Percentiles rank a stretch among this genome's conserved stretches.
Evolutionary conservation across 2,113 vertebrate species (phyloP).

Genomic region (Erinaceus europaeus): DNA sequence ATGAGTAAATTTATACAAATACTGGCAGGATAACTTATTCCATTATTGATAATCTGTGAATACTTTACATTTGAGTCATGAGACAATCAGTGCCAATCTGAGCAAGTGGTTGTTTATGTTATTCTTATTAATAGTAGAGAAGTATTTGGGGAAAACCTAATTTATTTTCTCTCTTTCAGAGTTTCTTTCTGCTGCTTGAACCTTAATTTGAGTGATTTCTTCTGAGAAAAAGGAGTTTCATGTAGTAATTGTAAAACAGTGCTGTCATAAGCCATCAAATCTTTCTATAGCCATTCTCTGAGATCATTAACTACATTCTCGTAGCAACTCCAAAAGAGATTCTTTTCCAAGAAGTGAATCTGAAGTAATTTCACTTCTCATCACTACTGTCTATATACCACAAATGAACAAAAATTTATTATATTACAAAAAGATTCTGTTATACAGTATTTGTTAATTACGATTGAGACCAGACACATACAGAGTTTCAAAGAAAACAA

Average conservation of each 20-base stretch:
- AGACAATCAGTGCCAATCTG: not conserved
- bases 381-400: constrained; percentile 15
- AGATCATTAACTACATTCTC: not conserved
- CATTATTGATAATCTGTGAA: not conserved
- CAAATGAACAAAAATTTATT: constrained; percentile 37
- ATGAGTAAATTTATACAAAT: not conserved
- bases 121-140: not conserved
- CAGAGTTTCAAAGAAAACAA: constrained; percentile 60
- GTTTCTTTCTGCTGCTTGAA: not conserved
- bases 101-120: not conserved
- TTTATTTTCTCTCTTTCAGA: constrained; percentile 28
- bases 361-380: constrained; percentile 24
- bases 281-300: not conserved
- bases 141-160: not conserved
- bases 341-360: constrained; percentile 7
- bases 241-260: not conserved
- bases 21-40: not conserved
- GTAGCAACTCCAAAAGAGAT: not conserved
- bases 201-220: constrained; percentile 20
- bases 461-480: constrained; percentile 33
- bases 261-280: not conserved
- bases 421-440: constrained; percentile 42
- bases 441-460: constrained; percentile 59
- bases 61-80: not conserved
- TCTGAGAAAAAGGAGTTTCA: constrained; percentile 35